Evolutionary conservation across 2,797 vertebrate genomes (phyloP), one percentile per base, ranked within the genome.

Genomic region (Syngnathus rostellatus): DNA sequence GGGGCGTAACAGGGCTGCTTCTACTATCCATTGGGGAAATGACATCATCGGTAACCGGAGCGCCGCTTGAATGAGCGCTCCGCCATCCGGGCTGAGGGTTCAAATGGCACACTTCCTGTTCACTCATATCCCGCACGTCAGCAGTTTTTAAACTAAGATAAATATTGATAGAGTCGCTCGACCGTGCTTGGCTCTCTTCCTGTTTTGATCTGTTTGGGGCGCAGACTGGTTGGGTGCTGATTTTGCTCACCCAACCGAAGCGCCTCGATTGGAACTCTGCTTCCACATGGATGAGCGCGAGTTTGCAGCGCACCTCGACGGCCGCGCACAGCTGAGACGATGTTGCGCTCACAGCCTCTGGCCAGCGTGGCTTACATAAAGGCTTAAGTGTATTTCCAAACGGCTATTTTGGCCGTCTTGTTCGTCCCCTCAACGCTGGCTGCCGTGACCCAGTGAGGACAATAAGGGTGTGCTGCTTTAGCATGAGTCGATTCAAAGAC

Each of bases 331-430:
- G 83, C 77, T 85, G 81, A 79, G 67, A 68, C 50, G 57, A 61
- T 23, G 70, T 21, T n/a, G 66, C 64, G 75, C 72, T 50, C 66
- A 67, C 68, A 76, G 77, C 79, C 79, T 74, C 75, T 64, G 77
- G 83, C 69, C 79, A 72, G 78, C 74, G 73, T 67, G 80, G 80
- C 86, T 90, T 88, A 81, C 72, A 78, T 63, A 37, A 72, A 80
- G 79, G 88, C 80, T 90, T 83, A 86, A 88, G 75, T 87, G 81
- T 85, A 84, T 85, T 87, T 85, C 60, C 86, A 69, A 81, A 65
- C 61, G 65, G 77, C 86, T 89, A 87, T 89, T 85, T 86, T 79
- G 67, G 77, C 82, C 59, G 43, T 78, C 75, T 68, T 21, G 21
- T 78, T 9, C 69, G 78, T 79, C 71, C 63, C 71, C 67, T 65